Percentiles rank a stretch among this genome's conserved stretches.
Conservation (phyloP, 2,888 invertebrate species). For the Coelopa pilipes region DNA sequence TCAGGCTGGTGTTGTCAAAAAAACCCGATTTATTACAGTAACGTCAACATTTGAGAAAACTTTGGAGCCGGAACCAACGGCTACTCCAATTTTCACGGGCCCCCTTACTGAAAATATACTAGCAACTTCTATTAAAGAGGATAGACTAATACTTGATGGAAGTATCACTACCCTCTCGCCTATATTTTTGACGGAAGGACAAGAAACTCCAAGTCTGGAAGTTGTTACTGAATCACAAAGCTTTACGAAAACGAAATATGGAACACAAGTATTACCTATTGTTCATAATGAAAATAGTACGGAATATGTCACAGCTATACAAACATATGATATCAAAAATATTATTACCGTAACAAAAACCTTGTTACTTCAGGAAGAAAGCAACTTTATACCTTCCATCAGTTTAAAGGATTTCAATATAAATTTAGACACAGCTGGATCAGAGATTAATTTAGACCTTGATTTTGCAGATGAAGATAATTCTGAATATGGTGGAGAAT, state of each 20-base stretch:
- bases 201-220: constrained; percentile 87
- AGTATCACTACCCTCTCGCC: constrained; percentile 86
- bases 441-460: constrained; percentile 84
- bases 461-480: constrained; percentile 85
- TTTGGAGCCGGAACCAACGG: constrained; percentile 71
- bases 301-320: constrained; percentile 82
- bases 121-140: constrained; percentile 69
- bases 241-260: constrained; percentile 87
- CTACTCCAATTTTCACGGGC: constrained; percentile 74
- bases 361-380: constrained; percentile 85
- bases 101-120: constrained; percentile 89
- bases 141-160: constrained; percentile 75
- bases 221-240: constrained; percentile 92
- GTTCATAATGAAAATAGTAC: constrained; percentile 78
- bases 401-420: constrained; percentile 90
- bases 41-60: constrained; percentile 87
- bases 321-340: constrained; percentile 88
- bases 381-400: constrained; percentile 87
- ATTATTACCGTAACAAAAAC: constrained; percentile 92
- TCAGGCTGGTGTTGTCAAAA: constrained; percentile 87
- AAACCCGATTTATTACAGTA: constrained; percentile 87
- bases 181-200: constrained; percentile 76
- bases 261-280: constrained; percentile 89
- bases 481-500: constrained; percentile 68
- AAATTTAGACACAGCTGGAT: constrained; percentile 87